These are phyloP conservation scores for Homarus americanus DNA, from an alignment of 1,140 invertebrate species.

Conservation along the genomic window DNA sequence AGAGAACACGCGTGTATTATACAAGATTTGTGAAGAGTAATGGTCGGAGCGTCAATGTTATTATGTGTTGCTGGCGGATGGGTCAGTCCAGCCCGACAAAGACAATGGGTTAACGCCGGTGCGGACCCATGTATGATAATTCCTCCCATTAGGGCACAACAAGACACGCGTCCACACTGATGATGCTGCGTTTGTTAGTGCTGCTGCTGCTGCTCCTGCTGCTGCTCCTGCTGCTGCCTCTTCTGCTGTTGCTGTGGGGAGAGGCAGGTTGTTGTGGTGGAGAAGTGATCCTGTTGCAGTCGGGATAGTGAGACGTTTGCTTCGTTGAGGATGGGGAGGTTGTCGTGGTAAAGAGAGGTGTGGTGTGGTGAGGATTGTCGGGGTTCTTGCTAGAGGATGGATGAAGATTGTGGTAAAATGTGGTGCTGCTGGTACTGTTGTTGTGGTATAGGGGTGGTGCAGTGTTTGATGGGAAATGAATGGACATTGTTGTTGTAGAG, in stretches of 20 bases:
- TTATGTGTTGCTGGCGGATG: slow-evolving; percentile 61
- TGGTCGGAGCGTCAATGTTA: slow-evolving; percentile 63
- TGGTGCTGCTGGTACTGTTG: not conserved
- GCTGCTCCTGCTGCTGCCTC: slow-evolving; percentile 18
- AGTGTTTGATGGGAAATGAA: too few species aligned
- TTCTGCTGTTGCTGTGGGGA: slow-evolving; percentile 17
- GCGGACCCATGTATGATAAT: slow-evolving; percentile 68
- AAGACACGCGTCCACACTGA: slow-evolving; percentile 69
- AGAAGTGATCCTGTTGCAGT: not conserved
- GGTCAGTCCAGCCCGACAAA: slow-evolving; percentile 62
- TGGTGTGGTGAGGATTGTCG: not conserved
- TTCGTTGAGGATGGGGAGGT: too few species aligned
- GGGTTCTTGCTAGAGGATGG: not conserved
- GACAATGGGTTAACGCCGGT: slow-evolving; percentile 66
- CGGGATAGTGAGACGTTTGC: too few species aligned
- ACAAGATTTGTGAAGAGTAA: slow-evolving; percentile 63
- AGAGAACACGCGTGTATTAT: slow-evolving; percentile 59
- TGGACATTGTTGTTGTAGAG: too few species aligned
- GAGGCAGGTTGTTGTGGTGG: not conserved
- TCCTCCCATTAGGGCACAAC: slow-evolving; percentile 66
- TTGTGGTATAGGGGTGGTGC: not conserved
- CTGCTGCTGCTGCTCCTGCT: slow-evolving; percentile 46
- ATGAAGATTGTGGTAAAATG: not conserved
- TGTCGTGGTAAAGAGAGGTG: not conserved
- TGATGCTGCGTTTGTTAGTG: slow-evolving; percentile 62